A percentile compares a stretch with the other conserved stretches of the same genome.
Conservation (phyloP, 2,113 vertebrate genomes). For the Haplochromis vanheusdeni region DNA sequence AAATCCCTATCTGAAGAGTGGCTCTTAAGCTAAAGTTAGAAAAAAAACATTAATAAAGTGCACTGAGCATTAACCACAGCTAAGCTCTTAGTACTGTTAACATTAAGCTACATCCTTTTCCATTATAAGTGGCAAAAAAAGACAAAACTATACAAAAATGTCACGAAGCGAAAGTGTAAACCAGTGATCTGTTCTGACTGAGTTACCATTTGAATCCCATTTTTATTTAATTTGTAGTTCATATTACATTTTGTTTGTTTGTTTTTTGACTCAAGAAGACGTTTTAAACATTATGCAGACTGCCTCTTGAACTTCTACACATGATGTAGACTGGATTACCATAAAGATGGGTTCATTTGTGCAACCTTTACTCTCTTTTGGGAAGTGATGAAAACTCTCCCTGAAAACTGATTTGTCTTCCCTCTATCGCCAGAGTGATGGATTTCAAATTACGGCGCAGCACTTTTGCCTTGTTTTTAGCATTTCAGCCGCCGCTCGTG, state of each 20-base stretch:
- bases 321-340: not conserved
- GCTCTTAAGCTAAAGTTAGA: not conserved
- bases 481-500: not conserved
- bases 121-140: not conserved
- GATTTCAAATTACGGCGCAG: not conserved
- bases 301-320: not conserved
- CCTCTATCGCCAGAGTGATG: not conserved
- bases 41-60: constrained; percentile 4
- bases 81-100: constrained; percentile 1
- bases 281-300: not conserved
- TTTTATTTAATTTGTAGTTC: not conserved
- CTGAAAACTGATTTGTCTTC: constrained; percentile 15
- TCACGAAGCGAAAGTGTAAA: not conserved
- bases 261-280: not conserved
- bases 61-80: constrained; percentile 9
- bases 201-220: not conserved
- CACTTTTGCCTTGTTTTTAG: constrained; percentile 19
- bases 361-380: not conserved
- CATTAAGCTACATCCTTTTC: not conserved
- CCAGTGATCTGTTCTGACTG: not conserved
- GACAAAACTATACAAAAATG: not conserved
- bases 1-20: constrained; percentile 31
- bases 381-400: not conserved
- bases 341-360: not conserved
- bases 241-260: not conserved